Percentiles rank a stretch among this genome's conserved stretches.
Evolutionary conservation across 2,113 vertebrate species (phyloP).

Genomic region (Pandion haliaetus): DNA sequence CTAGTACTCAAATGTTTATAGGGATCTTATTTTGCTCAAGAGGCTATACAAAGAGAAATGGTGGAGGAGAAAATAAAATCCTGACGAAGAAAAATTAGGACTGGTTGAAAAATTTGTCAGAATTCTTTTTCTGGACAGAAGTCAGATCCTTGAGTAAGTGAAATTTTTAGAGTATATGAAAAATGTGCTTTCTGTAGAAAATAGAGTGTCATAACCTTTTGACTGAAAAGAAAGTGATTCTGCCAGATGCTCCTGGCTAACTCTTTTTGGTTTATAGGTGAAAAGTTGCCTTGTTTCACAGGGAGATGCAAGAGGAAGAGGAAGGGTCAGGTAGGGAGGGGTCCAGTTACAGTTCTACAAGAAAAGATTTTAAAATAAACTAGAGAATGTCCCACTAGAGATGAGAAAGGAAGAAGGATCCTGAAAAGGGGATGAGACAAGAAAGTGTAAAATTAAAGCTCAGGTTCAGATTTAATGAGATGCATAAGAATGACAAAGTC

Average conservation of each 20-base stretch:
- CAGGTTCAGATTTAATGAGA: background rate
- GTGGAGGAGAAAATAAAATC: background rate
- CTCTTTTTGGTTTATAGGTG: background rate
- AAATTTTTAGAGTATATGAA: background rate
- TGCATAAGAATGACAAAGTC: background rate
- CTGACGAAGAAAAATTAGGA: background rate
- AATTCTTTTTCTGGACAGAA: conserved; percentile 7
- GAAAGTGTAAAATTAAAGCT: background rate
- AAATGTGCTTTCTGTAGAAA: background rate
- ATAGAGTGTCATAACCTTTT: background rate
- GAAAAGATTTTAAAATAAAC: background rate
- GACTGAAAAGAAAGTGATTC: background rate
- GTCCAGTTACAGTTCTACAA: background rate
- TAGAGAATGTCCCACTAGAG: background rate
- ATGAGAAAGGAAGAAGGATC: background rate
- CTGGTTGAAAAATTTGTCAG: background rate
- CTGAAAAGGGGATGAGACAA: background rate
- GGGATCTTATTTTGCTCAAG: conserved; percentile 4
- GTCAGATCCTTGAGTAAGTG: background rate
- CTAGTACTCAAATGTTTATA: background rate
- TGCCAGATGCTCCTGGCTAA: background rate
- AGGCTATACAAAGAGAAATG: background rate
- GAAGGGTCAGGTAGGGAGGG: background rate
- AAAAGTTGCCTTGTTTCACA: background rate
- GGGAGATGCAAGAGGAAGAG: background rate